Percentiles rank a stretch among this genome's conserved stretches.
Evolutionary conservation across 2,888 invertebrate species (phyloP).

Genomic region (Dasysyrphus tricinctus): DNA sequence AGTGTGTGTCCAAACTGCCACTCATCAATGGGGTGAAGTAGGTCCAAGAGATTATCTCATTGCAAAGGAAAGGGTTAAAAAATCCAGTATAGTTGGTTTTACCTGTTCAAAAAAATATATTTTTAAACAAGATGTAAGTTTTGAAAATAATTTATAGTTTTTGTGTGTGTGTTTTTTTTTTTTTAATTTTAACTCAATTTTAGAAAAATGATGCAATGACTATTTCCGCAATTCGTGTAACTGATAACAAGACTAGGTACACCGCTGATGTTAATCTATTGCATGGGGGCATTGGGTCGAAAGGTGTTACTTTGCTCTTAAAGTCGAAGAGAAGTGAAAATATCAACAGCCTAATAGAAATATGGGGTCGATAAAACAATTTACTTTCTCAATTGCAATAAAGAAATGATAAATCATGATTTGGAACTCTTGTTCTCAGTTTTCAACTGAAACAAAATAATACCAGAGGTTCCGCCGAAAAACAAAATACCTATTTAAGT

Average conservation of each 20-base stretch:
- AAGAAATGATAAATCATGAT: too few species aligned
- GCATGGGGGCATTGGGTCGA: slow-evolving; percentile 83
- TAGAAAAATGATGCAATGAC: slow-evolving; percentile 45
- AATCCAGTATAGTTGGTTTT: slow-evolving; percentile 78
- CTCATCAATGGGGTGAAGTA: slow-evolving; percentile 78
- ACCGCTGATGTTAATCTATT: slow-evolving; percentile 82
- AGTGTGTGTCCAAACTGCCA: slow-evolving; percentile 66
- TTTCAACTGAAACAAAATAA: not conserved
- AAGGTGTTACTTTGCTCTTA: slow-evolving; percentile 82
- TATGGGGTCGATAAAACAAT: slow-evolving; percentile 79
- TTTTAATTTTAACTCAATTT: not conserved
- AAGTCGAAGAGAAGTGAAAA: slow-evolving; percentile 83
- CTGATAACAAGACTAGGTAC: slow-evolving; percentile 76
- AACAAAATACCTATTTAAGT: too few species aligned
- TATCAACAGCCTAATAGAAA: slow-evolving; percentile 82
- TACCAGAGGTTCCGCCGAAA: not conserved
- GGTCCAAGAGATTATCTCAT: slow-evolving; percentile 77
- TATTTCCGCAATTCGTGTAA: slow-evolving; percentile 71
- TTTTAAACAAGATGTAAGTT: slow-evolving; percentile 77
- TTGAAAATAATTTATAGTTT: not conserved
- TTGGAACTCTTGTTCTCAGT: too few species aligned
- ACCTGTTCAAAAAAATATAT: slow-evolving; percentile 76
- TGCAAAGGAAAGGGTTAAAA: slow-evolving; percentile 77
- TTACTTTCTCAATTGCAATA: not conserved
- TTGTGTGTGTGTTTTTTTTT: too few species aligned